phyloP scores from a whole-genome alignment of 1,140 invertebrate genomes.

The Penaeus chinensis region DNA sequence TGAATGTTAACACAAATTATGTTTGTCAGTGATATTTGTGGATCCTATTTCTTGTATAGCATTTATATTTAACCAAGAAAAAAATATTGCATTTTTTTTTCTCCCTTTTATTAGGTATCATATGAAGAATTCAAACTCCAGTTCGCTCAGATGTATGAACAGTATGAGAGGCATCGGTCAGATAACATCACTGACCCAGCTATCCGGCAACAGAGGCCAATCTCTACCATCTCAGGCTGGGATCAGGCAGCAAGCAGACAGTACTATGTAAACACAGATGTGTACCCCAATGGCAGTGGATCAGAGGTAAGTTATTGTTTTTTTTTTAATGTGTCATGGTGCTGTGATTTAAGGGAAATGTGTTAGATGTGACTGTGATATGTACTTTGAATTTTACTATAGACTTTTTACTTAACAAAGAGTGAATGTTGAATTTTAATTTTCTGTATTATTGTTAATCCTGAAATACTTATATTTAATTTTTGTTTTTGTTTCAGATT shows the following conservation, averaged over 20 bases:
- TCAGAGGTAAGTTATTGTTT: neutral
- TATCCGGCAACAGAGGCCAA: constrained; percentile 89
- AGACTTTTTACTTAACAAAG: neutral
- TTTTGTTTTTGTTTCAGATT: constrained; percentile 41
- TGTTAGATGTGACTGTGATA: neutral
- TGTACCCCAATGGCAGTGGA: constrained; percentile 52
- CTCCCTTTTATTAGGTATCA: constrained; percentile 76
- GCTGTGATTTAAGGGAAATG: neutral
- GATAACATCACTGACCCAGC: constrained; percentile 95
- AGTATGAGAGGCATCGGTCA: constrained; percentile 91
- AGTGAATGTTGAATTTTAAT: neutral
- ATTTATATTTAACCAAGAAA: neutral
- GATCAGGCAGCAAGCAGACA: constrained; percentile 73
- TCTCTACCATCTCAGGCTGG: constrained; percentile 96
- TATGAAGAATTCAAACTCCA: constrained; percentile 97
- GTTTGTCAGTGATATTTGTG: no score
- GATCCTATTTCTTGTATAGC: neutral
- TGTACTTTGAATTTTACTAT: neutral
- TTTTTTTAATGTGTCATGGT: neutral
- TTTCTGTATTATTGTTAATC: neutral
- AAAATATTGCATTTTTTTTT: neutral
- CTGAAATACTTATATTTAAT: neutral
- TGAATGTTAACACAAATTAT: no score
- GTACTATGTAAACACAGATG: constrained; percentile 59
- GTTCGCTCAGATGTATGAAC: constrained; percentile 97